Evolutionary conservation across 1,140 invertebrate genomes (phyloP).

Genomic region (Drosophila seguyi): DNA sequence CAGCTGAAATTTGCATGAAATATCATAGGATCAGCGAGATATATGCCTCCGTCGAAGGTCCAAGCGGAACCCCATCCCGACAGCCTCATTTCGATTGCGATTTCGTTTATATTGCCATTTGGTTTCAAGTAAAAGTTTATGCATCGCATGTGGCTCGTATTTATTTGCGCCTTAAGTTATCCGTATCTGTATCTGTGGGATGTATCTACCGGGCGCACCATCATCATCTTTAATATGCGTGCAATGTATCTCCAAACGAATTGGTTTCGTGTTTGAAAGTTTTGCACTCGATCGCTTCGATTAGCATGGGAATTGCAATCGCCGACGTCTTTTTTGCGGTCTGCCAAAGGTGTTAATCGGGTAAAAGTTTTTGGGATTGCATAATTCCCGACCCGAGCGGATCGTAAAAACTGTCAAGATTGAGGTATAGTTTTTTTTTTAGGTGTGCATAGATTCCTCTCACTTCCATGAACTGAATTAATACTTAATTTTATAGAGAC

Average conservation of each 20-base stretch:
- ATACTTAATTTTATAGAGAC: background rate
- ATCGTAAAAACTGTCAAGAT: conserved; percentile 24
- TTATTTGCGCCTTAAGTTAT: conserved; percentile 11
- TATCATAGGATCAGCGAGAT: conserved; percentile 21
- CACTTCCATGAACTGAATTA: conserved; percentile 9
- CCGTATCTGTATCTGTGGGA: conserved; percentile 2
- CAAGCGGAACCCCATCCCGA: conserved; percentile 3
- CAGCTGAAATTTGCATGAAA: conserved; percentile 50
- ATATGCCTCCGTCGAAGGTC: conserved; percentile 7
- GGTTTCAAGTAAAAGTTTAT: conserved; percentile 18
- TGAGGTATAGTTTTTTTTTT: background rate
- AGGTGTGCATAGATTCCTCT: background rate
- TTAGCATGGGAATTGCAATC: conserved; percentile 57
- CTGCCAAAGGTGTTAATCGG: conserved; percentile 42
- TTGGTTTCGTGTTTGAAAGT: conserved; percentile 49
- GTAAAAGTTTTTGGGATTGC: conserved; percentile 45
- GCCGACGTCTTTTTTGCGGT: conserved; percentile 13
- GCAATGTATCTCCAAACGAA: conserved; percentile 26
- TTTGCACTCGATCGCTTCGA: conserved; percentile 48
- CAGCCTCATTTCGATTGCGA: conserved; percentile 14
- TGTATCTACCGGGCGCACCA: conserved; percentile 12
- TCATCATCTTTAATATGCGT: conserved; percentile 49
- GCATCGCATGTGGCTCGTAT: conserved; percentile 15
- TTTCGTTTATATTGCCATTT: conserved; percentile 19
- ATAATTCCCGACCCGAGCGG: conserved; percentile 6